Base-by-base conservation (phyloP, 2,113 vertebrate genomes). In the Elaphurus davidianus region DNA sequence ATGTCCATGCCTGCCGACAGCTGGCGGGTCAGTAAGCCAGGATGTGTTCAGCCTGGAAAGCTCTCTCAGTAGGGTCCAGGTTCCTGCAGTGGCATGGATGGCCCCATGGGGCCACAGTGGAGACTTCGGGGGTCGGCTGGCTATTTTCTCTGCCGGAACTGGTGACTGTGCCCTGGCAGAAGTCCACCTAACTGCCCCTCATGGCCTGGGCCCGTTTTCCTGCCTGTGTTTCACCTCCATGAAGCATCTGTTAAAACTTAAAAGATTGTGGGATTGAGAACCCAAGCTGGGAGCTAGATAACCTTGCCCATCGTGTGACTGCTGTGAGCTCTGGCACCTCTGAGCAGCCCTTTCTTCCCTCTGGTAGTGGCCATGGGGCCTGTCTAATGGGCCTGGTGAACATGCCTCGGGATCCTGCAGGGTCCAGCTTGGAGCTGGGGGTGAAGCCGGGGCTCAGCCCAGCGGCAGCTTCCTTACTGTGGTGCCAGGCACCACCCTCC, bases 121-220 rank as follows among this genome's bases (percentile, higher is more conserved):
- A 54, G 23, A 6, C 54, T 59, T 36, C 0, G 2, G 14, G n/a
- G 54, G 16, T 57, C 0, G 3, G 55, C 8, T 36, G 6, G 36
- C 15, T 43, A 10, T 45, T 60, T 85, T 28, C 36, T 40, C 15
- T 21, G 14, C 40, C 21, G 15, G 83, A 60, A 17, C 36, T 45
- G 27, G 9, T 12, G 36, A 17, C 55, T 0, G 0, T 7, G 45
- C 19, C 14, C 2, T 6, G 45, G 45, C 14, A 47, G 86, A 52
- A 52, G 21, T 4, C 45, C 45, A 21, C 45, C 33, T 33, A 16
- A 45, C 28, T 3, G 0, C 28, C 60, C 45, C 60, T 27, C 7
- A 3, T 11, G 45, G 60, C 33, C 33, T 6, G 4, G 33, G 60
- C 13, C 45, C 60, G 7, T 87, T 64, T 36, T 27, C 33, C 45